Base-by-base conservation (phyloP, 1,140 invertebrate genomes). In the Bombus breviceps region DNA sequence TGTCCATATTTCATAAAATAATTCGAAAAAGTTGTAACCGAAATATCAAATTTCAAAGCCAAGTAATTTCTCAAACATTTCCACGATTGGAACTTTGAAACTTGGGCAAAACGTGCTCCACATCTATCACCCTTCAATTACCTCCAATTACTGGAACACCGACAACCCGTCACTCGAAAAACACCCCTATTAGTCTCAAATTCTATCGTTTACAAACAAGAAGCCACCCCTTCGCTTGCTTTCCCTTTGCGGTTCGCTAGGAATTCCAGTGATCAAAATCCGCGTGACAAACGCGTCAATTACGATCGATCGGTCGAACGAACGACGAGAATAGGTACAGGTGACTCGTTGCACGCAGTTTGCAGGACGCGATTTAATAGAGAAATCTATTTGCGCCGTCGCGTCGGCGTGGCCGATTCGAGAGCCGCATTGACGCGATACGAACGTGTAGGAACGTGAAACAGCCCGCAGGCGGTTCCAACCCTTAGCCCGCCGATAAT, bases 361-460 rank as follows among this genome's bases (percentile, higher is more conserved):
- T 76, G 53, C 64, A 47, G 47, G n/a, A 25, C n/a, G 41, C 39
- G 75, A 59, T 84, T 84, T 78, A 69, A 84, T 78, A 69, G 47
- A 79, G 82, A 71, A 84, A 59, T 84, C 82, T 69, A 79, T 68
- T 79, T 71, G n/a, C 34, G 53, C 41, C 25, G 28, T 53, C 18
- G 47, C 18, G 4, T 12, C 18, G 32, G 41, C 59, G 57, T 25
- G 39, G 28, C 28, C 62, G 34, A 71, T 82, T 74, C 71, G 37
- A 22, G n/a, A 12, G 22, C n/a, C 32, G 73, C 59, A 53, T 69
- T 41, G 39, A 74, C 81, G 28, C n/a, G 41, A 41, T 53, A 34
- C 62, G 81, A 57, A 9, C 66, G 34, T 10, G 5, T 18, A 28
- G 47, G 34, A 39, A 66, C 25, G 47, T 47, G 18, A 71, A 77